Percentiles rank a stretch among this genome's conserved stretches.
Evolutionary conservation across 2,888 invertebrate species (phyloP).

Genomic region (Idaea straminata): DNA sequence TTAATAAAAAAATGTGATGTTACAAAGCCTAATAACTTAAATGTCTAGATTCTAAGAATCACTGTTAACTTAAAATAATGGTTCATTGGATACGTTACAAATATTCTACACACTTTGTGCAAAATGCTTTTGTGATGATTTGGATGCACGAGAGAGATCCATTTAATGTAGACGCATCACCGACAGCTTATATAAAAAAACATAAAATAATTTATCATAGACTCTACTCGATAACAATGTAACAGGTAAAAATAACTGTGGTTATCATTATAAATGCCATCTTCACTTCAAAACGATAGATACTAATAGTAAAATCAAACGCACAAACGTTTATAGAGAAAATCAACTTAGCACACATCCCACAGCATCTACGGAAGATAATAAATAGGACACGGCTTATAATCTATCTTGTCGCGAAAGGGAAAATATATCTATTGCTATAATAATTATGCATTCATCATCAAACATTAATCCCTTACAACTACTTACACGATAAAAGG

Average conservation of each 20-base stretch:
- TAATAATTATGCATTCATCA: slow-evolving; percentile 62
- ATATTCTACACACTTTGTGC: slow-evolving; percentile 30
- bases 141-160: slow-evolving; percentile 31
- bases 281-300: slow-evolving; percentile 56
- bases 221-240: slow-evolving; percentile 73
- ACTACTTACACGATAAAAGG: slow-evolving; percentile 76
- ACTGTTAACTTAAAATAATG: slow-evolving; percentile 30
- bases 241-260: slow-evolving; percentile 69
- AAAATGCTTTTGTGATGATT: slow-evolving; percentile 34
- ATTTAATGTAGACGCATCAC: slow-evolving; percentile 39
- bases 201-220: slow-evolving; percentile 75
- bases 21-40: slow-evolving; percentile 22
- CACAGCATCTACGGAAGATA: slow-evolving; percentile 48
- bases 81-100: slow-evolving; percentile 22
- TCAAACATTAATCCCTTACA: slow-evolving; percentile 59
- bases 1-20: slow-evolving; percentile 20
- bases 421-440: slow-evolving; percentile 52
- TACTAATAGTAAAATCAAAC: slow-evolving; percentile 51
- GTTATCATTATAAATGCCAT: slow-evolving; percentile 68
- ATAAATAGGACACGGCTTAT: slow-evolving; percentile 51
- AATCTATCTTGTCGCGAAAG: slow-evolving; percentile 52
- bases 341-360: slow-evolving; percentile 46
- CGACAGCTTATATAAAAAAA: slow-evolving; percentile 51
- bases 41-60: slow-evolving; percentile 34
- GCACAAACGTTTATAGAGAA: slow-evolving; percentile 38